These are phyloP conservation scores for Periplaneta americana DNA, from an alignment of 1,140 invertebrate species.

Conservation along the genomic window DNA sequence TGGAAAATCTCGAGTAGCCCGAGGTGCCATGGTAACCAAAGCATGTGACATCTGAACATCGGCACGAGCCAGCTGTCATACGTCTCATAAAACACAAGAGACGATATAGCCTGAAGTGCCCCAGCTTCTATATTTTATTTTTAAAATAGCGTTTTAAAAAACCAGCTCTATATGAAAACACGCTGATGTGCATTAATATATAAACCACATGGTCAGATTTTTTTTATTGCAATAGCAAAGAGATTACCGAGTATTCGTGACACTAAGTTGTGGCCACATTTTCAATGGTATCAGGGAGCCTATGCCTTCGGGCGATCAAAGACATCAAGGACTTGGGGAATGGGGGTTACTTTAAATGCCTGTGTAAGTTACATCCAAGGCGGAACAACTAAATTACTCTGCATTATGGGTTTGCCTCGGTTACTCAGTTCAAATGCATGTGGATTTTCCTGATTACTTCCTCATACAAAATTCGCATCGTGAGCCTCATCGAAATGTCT, in stretches of 20 bases:
- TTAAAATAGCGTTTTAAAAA: background rate
- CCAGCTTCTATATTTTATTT: background rate
- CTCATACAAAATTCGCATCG: too few species aligned
- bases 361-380: too few species aligned
- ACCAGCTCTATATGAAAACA: background rate
- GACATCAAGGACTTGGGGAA: too few species aligned
- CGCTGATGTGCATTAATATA: background rate
- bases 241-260: background rate
- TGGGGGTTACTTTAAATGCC: too few species aligned
- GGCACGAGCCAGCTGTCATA: background rate
- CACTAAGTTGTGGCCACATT: background rate
- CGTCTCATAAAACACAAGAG: background rate
- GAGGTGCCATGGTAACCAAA: background rate
- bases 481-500: too few species aligned
- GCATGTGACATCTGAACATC: background rate
- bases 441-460: too few species aligned
- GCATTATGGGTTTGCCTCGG: too few species aligned
- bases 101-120: background rate
- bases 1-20: background rate
- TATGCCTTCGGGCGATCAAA: too few species aligned
- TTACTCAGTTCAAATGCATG: too few species aligned
- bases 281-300: background rate
- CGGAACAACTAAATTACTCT: too few species aligned
- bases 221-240: background rate
- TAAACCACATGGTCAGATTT: background rate